Percentiles rank a stretch among this genome's conserved stretches.
Evolutionary conservation across 2,113 vertebrate genomes (phyloP).

Genomic region (Arizona elegans): DNA sequence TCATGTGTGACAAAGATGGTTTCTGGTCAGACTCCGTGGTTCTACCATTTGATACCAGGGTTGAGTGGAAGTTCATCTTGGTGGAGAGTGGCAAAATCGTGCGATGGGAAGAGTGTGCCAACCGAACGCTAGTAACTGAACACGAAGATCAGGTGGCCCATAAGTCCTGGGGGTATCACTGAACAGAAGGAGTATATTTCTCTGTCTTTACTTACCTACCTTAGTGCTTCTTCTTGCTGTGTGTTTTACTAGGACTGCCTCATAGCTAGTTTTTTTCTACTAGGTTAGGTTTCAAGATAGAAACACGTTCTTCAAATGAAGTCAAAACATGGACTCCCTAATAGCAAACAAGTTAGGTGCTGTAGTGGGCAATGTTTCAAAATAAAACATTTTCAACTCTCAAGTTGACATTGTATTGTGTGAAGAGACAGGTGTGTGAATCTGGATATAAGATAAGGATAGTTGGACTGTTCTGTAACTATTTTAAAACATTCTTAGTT

Average conservation of each 20-base stretch:
- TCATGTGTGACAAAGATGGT: constrained; percentile 75
- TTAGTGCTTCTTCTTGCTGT: neutral
- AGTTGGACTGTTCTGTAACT: constrained; percentile 26
- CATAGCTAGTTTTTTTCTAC: neutral
- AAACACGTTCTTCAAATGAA: constrained; percentile 2
- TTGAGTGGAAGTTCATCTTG: constrained; percentile 94
- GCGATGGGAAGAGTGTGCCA: constrained; percentile 92
- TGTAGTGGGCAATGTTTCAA: neutral
- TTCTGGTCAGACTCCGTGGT: constrained; percentile 78
- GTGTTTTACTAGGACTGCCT: fast-evolving
- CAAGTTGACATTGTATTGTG: constrained; percentile 15
- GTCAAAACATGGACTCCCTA: neutral
- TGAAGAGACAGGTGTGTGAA: neutral
- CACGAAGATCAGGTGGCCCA: constrained; percentile 73
- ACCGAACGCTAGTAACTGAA: constrained; percentile 80
- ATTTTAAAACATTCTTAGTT: constrained; percentile 34
- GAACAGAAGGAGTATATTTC: constrained; percentile 24
- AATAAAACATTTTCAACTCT: constrained; percentile 1
- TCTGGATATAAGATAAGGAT: neutral
- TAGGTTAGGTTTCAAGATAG: neutral
- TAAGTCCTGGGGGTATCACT: constrained; percentile 81
- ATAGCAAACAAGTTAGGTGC: neutral
- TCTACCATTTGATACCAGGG: constrained; percentile 74
- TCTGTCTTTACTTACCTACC: neutral
- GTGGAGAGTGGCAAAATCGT: constrained; percentile 81